A percentile compares a stretch with the other conserved stretches of the same genome.
Evolutionary conservation across 2,888 invertebrate genomes (phyloP).

Genomic region (Minunthozetes semirufus): DNA sequence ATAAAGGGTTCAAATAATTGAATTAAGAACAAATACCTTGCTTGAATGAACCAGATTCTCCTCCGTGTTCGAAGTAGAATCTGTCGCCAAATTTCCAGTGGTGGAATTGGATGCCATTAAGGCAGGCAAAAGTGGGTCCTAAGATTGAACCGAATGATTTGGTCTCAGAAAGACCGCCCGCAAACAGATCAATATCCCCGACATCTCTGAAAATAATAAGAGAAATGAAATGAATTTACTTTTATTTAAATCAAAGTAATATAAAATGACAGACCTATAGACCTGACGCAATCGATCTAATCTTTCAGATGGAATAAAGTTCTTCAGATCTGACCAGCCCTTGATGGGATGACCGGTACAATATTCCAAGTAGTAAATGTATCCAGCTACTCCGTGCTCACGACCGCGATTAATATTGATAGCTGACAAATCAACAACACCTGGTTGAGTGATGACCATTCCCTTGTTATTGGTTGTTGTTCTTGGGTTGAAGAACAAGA

Average conservation of each 20-base stretch:
- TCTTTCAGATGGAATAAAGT: conserved; percentile 34
- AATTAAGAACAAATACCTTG: neutral
- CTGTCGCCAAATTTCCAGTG: conserved; percentile 37
- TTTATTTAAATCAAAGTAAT: too few relatives aligned
- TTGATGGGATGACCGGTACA: conserved; percentile 33
- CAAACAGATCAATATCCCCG: conserved; percentile 35
- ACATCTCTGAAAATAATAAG: conserved; percentile 15
- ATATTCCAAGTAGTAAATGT: conserved; percentile 37
- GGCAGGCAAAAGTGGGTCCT: conserved; percentile 35
- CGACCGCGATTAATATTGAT: conserved; percentile 37
- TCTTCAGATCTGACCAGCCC: conserved; percentile 33
- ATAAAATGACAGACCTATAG: conserved; percentile 27
- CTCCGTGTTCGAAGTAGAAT: conserved; percentile 35
- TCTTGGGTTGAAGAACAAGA: conserved; percentile 36
- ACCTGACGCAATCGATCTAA: conserved; percentile 24
- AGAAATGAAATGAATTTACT: neutral
- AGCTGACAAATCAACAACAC: conserved; percentile 34
- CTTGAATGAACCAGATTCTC: conserved; percentile 32
- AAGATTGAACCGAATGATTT: conserved; percentile 34
- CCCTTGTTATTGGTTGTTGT: neutral
- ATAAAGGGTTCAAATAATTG: neutral
- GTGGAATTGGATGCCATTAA: conserved; percentile 37
- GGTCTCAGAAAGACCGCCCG: conserved; percentile 32
- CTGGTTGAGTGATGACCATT: conserved; percentile 20
- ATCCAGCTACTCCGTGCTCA: conserved; percentile 38